Evolutionary conservation across 2,113 vertebrate species (phyloP).

Genomic region (Oryzias javanicus): DNA sequence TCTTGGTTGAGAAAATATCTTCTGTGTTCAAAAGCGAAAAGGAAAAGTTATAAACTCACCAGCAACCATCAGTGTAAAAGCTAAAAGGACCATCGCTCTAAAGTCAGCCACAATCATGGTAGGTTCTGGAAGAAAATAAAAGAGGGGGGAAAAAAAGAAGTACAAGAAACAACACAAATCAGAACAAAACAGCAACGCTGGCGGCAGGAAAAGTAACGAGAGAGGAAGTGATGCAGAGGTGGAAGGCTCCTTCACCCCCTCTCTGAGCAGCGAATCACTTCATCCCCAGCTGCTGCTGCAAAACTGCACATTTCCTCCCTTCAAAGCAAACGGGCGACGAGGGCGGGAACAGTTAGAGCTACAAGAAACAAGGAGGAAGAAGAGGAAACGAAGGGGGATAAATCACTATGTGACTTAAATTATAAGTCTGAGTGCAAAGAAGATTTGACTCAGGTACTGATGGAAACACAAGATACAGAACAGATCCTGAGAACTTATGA

Average conservation of each 20-base stretch:
- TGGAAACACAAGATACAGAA: background rate
- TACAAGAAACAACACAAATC: conserved; percentile 12
- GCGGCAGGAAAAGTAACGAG: conserved; percentile 55
- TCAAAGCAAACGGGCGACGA: conserved; percentile 65
- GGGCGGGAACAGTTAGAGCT: conserved; percentile 36
- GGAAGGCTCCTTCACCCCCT: conserved; percentile 44
- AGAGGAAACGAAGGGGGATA: conserved; percentile 41
- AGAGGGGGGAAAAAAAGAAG: too few relatives aligned
- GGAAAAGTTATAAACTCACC: conserved; percentile 42
- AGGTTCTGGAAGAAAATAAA: background rate
- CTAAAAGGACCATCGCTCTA: conserved; percentile 24
- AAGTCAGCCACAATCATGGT: conserved; percentile 40
- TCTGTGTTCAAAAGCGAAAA: too few relatives aligned
- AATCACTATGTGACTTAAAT: conserved; percentile 8
- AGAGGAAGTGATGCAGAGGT: conserved; percentile 70
- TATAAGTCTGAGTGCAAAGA: background rate
- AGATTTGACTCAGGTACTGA: too few relatives aligned
- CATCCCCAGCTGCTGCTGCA: conserved; percentile 46
- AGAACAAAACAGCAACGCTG: conserved; percentile 10
- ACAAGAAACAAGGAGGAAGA: conserved; percentile 40
- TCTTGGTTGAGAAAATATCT: too few relatives aligned
- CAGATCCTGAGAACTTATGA: too few relatives aligned
- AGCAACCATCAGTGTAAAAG: conserved; percentile 14
- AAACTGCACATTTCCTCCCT: conserved; percentile 77
- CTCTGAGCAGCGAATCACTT: conserved; percentile 57